Conservation (phyloP, 1,140 invertebrate species). For the Drosophila leontia region DNA sequence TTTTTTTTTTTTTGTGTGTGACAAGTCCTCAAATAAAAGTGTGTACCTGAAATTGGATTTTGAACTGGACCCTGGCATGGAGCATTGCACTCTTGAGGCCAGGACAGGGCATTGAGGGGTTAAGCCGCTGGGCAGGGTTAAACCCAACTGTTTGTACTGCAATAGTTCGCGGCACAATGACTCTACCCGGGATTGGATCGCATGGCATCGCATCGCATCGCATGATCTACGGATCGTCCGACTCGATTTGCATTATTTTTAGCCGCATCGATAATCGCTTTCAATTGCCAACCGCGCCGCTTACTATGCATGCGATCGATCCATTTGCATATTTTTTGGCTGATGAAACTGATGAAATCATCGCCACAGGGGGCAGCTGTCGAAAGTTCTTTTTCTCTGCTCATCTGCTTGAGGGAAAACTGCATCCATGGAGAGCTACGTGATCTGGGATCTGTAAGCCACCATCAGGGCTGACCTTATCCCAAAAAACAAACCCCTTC, state of each 20-base stretch:
- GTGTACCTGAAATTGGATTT: slow-evolving; percentile 26
- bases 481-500: slow-evolving; percentile 12
- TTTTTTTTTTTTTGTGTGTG: slow-evolving; percentile 2
- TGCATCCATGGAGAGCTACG: slow-evolving; percentile 27
- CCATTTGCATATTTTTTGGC: slow-evolving; percentile 57
- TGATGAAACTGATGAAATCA: slow-evolving; percentile 73
- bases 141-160: slow-evolving; percentile 43
- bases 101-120: neutral
- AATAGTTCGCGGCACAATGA: slow-evolving; percentile 74
- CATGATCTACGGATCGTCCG: slow-evolving; percentile 34
- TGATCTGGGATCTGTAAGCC: slow-evolving; percentile 33
- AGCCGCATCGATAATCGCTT: slow-evolving; percentile 52
- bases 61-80: slow-evolving; percentile 5
- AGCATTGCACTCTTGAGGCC: slow-evolving; percentile 18
- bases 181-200: slow-evolving; percentile 27
- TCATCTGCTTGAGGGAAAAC: neutral
- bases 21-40: neutral
- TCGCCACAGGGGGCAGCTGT: slow-evolving; percentile 17
- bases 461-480: slow-evolving; percentile 43
- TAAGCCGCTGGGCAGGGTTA: neutral
- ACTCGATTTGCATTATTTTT: slow-evolving; percentile 59
- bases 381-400: slow-evolving; percentile 2
- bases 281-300: slow-evolving; percentile 56
- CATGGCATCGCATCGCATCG: slow-evolving; percentile 18
- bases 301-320: slow-evolving; percentile 61